Evolutionary conservation across 2,113 vertebrate species (phyloP).

Genomic region (Malurus cyaneus): DNA sequence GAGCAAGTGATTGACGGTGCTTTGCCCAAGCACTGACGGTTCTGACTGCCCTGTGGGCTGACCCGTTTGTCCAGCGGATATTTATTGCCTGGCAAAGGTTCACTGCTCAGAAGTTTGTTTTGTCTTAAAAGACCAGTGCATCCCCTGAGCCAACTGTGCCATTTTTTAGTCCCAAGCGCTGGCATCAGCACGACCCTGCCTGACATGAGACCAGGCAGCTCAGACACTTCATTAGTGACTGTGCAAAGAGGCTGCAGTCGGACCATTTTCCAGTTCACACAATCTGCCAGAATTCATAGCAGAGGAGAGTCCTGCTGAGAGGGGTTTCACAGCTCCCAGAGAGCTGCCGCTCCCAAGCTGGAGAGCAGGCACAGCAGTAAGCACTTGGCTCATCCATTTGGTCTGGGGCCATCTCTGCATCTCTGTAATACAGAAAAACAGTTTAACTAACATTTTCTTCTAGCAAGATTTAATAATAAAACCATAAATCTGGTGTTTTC

Average conservation of each 20-base stretch:
- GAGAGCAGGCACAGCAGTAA: background rate
- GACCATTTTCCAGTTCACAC: background rate
- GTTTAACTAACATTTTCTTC: background rate
- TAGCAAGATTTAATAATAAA: background rate
- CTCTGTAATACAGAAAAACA: background rate
- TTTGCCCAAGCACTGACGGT: background rate
- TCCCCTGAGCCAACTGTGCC: background rate
- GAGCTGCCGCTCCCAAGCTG: background rate
- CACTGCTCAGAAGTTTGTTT: background rate
- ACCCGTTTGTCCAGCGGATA: background rate
- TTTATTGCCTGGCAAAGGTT: background rate
- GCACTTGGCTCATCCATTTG: background rate
- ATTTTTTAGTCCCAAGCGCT: background rate
- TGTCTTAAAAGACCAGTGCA: background rate
- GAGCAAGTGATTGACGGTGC: rapidly evolving
- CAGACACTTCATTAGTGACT: background rate
- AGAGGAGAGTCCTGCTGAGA: conserved; percentile 2
- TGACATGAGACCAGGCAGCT: background rate
- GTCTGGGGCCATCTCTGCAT: background rate
- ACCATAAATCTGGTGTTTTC: background rate
- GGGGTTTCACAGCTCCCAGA: background rate
- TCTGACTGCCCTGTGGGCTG: background rate
- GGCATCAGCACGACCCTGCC: background rate
- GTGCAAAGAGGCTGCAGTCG: background rate
- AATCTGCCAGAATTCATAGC: background rate